Percentiles rank a stretch among this genome's conserved stretches.
Conservation (phyloP, 2,797 vertebrate species). For the Sebastolobus alascanus region DNA sequence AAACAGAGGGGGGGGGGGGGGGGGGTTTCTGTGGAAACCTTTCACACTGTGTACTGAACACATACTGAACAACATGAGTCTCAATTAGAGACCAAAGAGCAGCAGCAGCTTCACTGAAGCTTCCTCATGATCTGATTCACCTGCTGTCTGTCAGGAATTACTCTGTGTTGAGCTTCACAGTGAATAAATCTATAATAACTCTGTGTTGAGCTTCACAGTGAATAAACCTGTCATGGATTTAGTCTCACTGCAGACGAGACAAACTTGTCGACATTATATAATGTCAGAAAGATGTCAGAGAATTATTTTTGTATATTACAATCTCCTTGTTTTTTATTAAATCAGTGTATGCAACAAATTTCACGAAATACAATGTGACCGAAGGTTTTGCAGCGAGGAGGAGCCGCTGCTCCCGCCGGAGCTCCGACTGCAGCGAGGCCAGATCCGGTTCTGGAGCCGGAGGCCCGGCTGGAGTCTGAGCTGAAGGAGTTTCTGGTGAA, state of each 20-base stretch:
- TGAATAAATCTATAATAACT: background rate
- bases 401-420: too few relatives aligned
- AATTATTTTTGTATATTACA: background rate
- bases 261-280: background rate
- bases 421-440: too few relatives aligned
- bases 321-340: background rate
- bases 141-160: background rate
- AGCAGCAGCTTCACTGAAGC: background rate
- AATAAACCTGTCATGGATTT: background rate
- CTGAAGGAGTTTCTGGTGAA: too few relatives aligned
- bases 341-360: background rate
- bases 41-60: slow-evolving; percentile 35
- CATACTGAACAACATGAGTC: slow-evolving; percentile 29
- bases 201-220: background rate
- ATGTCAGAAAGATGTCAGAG: too few relatives aligned
- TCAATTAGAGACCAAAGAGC: background rate
- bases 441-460: too few relatives aligned
- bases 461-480: too few relatives aligned
- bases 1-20: background rate
- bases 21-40: slow-evolving; percentile 44
- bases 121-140: slow-evolving; percentile 1
- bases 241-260: background rate
- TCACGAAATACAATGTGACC: background rate
- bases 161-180: background rate
- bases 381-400: background rate